Evolutionary conservation across 2,113 vertebrate genomes (phyloP), one percentile per base, ranked within the genome.

Genomic region (Regulus satrapa): DNA sequence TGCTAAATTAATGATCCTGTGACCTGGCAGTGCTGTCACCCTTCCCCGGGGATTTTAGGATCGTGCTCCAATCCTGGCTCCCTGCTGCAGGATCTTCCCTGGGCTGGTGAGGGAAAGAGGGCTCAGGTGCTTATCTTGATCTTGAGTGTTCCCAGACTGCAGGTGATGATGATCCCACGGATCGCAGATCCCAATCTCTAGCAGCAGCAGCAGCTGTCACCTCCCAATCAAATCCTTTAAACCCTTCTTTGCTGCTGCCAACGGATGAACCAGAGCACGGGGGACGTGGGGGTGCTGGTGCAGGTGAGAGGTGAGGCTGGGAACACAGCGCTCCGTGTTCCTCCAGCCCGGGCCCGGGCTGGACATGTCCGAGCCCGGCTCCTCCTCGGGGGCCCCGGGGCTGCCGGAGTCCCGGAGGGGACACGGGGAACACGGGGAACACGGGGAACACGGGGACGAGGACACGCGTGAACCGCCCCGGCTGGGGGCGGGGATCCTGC

Each of bases 161-260:
- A 8, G 46, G 45, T 2, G 36, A 38, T 21, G 21, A 14, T 1
- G 48, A 87, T 87, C 71, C 71, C 28, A 20, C 9, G 3, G 66
- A 72, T 73, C 67, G 34, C 31, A 32, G 34, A 67, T 61, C 67
- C 75, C 40, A 52, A 62, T 83, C 87, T 69, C 48, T 36, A 17
- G 62, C 48, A 89, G 54, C 54, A 89, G 54, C 54, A 83, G 24
- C 63, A 76, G 71, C 87, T 69, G 71, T 55, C 63, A 69, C 36
- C 48, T 83, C 87, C 78, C 63, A 76, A 41, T 62, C 48, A 83
- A 89, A 89, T 83, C 87, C 55, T 18, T 62, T 89, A 61, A 83
- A 75, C 78, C 78, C 78, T 69, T 61, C 34, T 59, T 51, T 67
- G 86, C 52, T 29, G 61, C 63, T 28, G 62, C 54, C 54, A 61